A percentile compares a stretch with the other conserved stretches of the same genome.
Conservation (phyloP, 2,797 vertebrate species). For the Anas bernieri region DNA sequence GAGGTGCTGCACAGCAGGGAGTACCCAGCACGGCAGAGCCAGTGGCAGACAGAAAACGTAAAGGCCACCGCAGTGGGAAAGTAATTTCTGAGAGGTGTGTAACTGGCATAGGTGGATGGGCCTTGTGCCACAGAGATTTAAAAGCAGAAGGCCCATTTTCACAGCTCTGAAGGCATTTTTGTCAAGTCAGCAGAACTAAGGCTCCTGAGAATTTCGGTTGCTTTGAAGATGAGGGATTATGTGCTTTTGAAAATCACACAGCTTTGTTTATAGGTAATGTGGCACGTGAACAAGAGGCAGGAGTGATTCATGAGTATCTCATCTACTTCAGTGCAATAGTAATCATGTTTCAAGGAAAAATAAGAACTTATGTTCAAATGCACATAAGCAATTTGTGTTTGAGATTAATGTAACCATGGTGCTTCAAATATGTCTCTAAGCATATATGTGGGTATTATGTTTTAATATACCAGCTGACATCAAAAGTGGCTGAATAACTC, state of each 20-base stretch:
- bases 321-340: not conserved
- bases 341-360: not conserved
- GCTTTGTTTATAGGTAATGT: not conserved
- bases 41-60: not conserved
- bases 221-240: not conserved
- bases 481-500: not conserved
- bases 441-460: not conserved
- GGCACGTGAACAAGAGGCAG: not conserved
- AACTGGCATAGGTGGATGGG: not conserved
- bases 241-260: not conserved
- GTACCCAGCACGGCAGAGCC: not conserved
- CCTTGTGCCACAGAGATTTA: not conserved
- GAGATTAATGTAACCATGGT: not conserved
- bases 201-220: not conserved
- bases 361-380: not conserved
- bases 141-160: not conserved
- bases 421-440: not conserved
- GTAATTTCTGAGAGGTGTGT: not conserved
- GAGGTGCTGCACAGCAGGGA: fast-evolving
- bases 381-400: not conserved
- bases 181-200: not conserved
- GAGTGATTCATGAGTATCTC: not conserved
- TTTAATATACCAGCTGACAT: not conserved
- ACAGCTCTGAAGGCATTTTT: not conserved
- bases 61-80: not conserved